A percentile compares a stretch with the other conserved stretches of the same genome.
Conservation (phyloP, 2,888 invertebrate genomes). For the Phragmatobia fuliginosa region DNA sequence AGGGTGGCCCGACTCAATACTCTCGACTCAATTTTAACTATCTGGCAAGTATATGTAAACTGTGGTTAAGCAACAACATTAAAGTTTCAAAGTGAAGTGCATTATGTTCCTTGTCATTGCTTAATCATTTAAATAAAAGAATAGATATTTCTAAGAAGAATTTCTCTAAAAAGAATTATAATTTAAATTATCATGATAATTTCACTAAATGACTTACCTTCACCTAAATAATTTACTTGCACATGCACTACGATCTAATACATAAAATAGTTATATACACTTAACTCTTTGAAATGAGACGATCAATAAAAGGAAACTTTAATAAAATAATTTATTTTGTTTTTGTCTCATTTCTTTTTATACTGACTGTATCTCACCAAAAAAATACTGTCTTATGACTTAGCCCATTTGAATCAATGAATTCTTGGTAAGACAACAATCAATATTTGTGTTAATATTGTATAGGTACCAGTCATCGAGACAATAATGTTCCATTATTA, state of each 20-base stretch:
- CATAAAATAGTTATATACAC: constrained; percentile 10
- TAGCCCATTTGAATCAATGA: background rate
- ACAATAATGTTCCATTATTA: constrained; percentile 21
- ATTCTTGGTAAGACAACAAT: background rate
- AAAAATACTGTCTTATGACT: background rate
- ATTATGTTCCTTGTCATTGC: constrained; percentile 22
- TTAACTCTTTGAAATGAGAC: constrained; percentile 28
- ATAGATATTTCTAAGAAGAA: constrained; percentile 21
- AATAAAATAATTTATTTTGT: background rate
- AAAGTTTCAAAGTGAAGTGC: constrained; percentile 8
- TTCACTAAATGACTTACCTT: constrained; percentile 39
- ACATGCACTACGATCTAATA: constrained; percentile 25
- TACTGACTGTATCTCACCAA: constrained; percentile 32
- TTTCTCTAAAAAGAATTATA: background rate
- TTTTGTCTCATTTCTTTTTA: constrained; percentile 31
- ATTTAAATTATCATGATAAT: constrained; percentile 19
- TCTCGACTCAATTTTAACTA: constrained; percentile 28
- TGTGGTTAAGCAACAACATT: constrained; percentile 20
- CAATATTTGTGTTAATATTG: background rate
- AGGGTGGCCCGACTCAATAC: constrained; percentile 17
- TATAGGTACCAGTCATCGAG: constrained; percentile 26
- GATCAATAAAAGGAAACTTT: constrained; percentile 7
- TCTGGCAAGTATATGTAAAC: constrained; percentile 44
- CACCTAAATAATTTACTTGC: constrained; percentile 33
- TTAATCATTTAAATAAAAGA: constrained; percentile 22